Base-by-base conservation (phyloP, 2,113 vertebrate species). In the Polypterus bichir region DNA sequence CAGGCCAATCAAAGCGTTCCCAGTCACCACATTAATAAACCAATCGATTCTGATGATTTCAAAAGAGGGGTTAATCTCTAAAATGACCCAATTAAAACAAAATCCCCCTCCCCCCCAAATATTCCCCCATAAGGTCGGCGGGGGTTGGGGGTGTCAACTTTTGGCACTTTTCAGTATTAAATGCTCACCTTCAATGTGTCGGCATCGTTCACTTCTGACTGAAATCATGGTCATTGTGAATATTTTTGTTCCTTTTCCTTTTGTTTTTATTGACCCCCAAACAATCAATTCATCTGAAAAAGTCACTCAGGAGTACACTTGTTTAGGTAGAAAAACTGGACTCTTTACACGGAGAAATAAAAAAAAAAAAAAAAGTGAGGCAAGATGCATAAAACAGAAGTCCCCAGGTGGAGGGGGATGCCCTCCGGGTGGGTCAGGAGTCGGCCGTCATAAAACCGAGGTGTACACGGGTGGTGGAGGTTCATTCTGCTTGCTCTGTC, bases 311-410 rank as follows among this genome's bases (percentile, higher is more conserved):
- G 68, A 71, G 60, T 62, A 75, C 72, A 71, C 85, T 80, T 86
- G 27, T 87, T 89, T 85, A 86, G 86, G 85, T 94, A 94, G 89
- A 97, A 90, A 97, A 94, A 27, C 61, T 46, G 62, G 68, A 75
- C 86, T 87, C 84, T 91, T 94, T 91, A 88, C 92, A 95, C 90
- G 92, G 84, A 89, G 86, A 85, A 91, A 92, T 94, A 92, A 94
- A 88, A 90, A 84, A 94, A 95, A 89, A 89, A 81, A 82, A 87
- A 86, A 84, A 65, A 81, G 83, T 89, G 89, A 92, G 88, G 89
- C 88, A 92, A 94, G 91, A 95, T 93, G 94, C 91, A 71, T 90
- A 89, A 90, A 94, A 95, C 91, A 92, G 93, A 90, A 91, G 91
- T 86, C 86, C 77, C 68, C 81, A 86, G 83, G 86, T 75, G 51